These are phyloP conservation scores for Oikopleura dioica DNA, from an alignment of 23 tunicate species.

Conservation along the genomic window DNA sequence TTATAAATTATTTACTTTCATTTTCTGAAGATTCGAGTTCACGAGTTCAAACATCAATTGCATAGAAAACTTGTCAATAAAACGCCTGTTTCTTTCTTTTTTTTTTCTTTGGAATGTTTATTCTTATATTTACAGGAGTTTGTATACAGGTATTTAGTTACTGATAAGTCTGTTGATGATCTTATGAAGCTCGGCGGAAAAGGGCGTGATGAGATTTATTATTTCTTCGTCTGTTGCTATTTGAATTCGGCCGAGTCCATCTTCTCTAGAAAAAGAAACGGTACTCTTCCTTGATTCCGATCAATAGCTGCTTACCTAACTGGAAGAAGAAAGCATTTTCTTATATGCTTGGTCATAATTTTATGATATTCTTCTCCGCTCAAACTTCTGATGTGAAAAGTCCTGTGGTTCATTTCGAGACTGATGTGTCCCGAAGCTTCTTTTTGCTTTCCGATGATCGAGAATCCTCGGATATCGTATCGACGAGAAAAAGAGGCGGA, in stretches of 20 bases:
- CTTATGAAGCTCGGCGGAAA: slow-evolving; percentile 7
- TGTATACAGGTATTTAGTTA: too few relatives aligned
- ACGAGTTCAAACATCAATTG: too few relatives aligned
- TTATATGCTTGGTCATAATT: neutral
- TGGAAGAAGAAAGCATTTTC: neutral
- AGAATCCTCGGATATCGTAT: neutral
- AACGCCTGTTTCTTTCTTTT: too few relatives aligned
- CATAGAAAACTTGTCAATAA: too few relatives aligned
- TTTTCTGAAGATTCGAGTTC: too few relatives aligned
- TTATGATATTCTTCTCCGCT: neutral
- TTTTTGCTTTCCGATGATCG: neutral
- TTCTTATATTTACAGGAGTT: too few relatives aligned
- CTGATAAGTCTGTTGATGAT: neutral
- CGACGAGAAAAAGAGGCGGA: neutral
- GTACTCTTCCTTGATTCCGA: too few relatives aligned
- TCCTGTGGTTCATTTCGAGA: neutral
- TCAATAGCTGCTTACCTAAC: neutral
- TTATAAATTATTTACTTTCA: too few relatives aligned
- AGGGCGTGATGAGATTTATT: neutral
- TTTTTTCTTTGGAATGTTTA: too few relatives aligned
- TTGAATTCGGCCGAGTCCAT: slow-evolving; percentile 10
- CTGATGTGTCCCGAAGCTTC: neutral
- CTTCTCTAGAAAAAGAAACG: slow-evolving; percentile 8
- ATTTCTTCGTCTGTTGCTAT: slow-evolving; percentile 9
- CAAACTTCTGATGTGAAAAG: neutral